Conservation (phyloP, 2,888 invertebrate genomes). For the Agapostemon virescens region DNA sequence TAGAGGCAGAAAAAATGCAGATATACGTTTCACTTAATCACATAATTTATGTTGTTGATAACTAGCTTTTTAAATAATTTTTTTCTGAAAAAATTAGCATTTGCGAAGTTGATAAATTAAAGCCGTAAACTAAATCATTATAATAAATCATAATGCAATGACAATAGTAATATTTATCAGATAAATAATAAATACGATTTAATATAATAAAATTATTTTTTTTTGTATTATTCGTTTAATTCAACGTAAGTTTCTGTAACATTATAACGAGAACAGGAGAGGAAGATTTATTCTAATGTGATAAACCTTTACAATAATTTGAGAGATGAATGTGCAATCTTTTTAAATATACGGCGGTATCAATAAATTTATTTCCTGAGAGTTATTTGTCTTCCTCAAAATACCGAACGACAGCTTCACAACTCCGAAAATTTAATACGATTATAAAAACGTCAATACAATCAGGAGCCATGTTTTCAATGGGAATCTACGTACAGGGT, state of each 20-base stretch:
- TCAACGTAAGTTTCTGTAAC: not conserved
- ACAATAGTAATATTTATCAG: not conserved
- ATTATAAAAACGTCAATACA: slow-evolving; percentile 21
- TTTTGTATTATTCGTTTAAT: too few relatives aligned
- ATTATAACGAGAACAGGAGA: too few relatives aligned
- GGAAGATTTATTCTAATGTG: not conserved
- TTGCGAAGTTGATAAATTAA: too few relatives aligned
- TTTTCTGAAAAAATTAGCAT: too few relatives aligned
- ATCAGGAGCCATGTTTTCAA: slow-evolving; percentile 23
- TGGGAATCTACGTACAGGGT: slow-evolving; percentile 16
- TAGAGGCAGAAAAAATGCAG: too few relatives aligned
- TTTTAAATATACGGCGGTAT: not conserved
- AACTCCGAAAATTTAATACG: slow-evolving; percentile 14
- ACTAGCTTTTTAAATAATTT: too few relatives aligned
- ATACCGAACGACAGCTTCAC: not conserved
- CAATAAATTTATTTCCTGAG: slow-evolving; percentile 6
- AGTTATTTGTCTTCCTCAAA: slow-evolving; percentile 12
- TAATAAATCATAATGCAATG: not conserved
- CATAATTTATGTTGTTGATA: too few relatives aligned
- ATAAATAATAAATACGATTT: too few relatives aligned
- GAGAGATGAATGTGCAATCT: not conserved
- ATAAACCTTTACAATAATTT: not conserved
- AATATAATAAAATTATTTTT: too few relatives aligned
- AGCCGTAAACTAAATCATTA: too few relatives aligned
- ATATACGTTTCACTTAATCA: too few relatives aligned